Evolutionary conservation across 2,797 vertebrate species (phyloP).

Genomic region (Carapus acus): DNA sequence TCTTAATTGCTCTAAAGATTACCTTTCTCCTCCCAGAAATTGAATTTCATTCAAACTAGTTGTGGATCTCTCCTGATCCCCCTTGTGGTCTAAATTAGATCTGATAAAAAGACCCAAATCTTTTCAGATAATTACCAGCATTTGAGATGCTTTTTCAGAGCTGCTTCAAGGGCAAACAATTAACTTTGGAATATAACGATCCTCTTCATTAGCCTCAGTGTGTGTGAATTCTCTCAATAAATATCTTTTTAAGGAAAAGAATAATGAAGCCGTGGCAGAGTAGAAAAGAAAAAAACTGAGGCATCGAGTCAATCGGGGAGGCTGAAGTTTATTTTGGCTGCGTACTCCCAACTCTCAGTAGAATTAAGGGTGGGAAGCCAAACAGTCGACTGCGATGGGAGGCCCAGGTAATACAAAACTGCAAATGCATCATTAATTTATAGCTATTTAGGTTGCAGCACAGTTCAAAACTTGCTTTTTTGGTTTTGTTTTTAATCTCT

Average conservation of each 20-base stretch:
- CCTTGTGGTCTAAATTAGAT: constrained; percentile 37
- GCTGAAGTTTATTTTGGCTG: constrained; percentile 54
- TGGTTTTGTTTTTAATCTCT: constrained; percentile 32
- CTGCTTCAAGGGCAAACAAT: constrained; percentile 47
- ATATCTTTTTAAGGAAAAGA: constrained; percentile 32
- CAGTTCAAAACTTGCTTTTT: constrained; percentile 46
- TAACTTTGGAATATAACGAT: constrained; percentile 35
- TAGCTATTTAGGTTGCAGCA: constrained; percentile 41
- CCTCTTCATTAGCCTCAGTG: constrained; percentile 28
- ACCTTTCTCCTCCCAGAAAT: constrained; percentile 34
- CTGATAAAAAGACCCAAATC: constrained; percentile 46
- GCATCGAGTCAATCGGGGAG: constrained; percentile 16
- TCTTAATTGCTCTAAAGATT: constrained; percentile 24
- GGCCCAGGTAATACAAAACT: constrained; percentile 36
- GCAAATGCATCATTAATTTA: constrained; percentile 58
- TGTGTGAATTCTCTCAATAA: constrained; percentile 21
- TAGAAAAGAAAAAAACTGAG: constrained; percentile 27
- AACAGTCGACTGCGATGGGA: constrained; percentile 50
- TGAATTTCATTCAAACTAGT: constrained; percentile 34
- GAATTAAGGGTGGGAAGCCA: constrained; percentile 53
- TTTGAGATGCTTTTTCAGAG: constrained; percentile 36
- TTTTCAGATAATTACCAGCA: constrained; percentile 36
- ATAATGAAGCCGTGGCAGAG: constrained; percentile 23
- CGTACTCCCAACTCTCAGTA: constrained; percentile 33
- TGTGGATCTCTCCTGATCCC: constrained; percentile 27